Evolutionary conservation across 2,113 vertebrate genomes (phyloP), one percentile per base, ranked within the genome.

Genomic region (Coreoperca whiteheadi): DNA sequence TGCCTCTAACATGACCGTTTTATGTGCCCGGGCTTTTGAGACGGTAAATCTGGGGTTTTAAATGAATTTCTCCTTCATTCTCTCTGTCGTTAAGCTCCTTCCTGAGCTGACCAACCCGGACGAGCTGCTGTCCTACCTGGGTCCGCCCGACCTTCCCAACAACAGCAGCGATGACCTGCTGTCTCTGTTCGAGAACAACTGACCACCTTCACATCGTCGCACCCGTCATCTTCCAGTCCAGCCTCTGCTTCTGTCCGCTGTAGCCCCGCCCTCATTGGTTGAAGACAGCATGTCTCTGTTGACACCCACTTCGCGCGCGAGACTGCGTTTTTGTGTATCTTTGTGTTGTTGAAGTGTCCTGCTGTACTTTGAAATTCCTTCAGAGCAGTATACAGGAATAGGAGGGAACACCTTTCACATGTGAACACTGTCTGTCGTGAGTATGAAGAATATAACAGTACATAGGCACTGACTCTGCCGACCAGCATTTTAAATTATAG

Each of bases 171-270:
- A 99, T 0, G 98, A 99, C 87, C 96, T 99, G 80, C 97, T 99
- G 54, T 97, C 98, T 20, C 96, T 99, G 90, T 99, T 99, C 5
- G 98, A 98, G 96, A 99, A 96, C 95, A 98, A 98, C 95, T 99
- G 95, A 98, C n/a, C 76, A 69, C 48, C 77, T 25, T 59, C 43
- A 8, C 1, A 7, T 46, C 12, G 65, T 6, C 20, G 20, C 39
- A 8, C 39, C 74, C 7, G 20, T 32, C 32, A 43, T 28, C 67
- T 74, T 74, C 68, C 67, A 79, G 70, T 51, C 60, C 78, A 21
- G 64, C 34, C 77, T 74, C 61, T 5, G 75, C 65, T 16, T 21
- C 84, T 6, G 25, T 59, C 15, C 28, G 69, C 81, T 37, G 80
- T 32, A 63, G 61, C 54, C 46, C 72, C 1, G 28, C 63, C 64